These are phyloP conservation scores for Bombylius discolor DNA, from an alignment of 2,888 invertebrate species.

Conservation along the genomic window DNA sequence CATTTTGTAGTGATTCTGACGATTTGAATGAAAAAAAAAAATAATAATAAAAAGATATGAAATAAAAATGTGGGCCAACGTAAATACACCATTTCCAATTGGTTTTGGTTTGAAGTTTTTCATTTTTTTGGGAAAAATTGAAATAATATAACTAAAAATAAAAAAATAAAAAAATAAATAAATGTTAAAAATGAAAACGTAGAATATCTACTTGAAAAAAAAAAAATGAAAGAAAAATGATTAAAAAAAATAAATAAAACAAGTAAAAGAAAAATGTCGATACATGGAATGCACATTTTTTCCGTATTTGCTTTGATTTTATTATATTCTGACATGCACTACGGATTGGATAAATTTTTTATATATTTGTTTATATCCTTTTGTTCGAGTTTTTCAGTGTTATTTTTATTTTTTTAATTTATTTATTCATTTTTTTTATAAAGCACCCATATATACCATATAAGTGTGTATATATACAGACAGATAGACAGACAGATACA, in stretches of 20 bases:
- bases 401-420: slow-evolving; percentile 4
- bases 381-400: slow-evolving; percentile 4
- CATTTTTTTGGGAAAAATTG: neutral
- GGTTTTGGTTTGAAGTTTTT: neutral
- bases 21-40: neutral
- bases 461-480: slow-evolving; percentile 3
- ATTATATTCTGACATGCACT: slow-evolving; percentile 15
- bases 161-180: neutral
- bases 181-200: neutral
- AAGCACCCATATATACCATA: too few relatives aligned
- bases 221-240: neutral
- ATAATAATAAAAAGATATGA: neutral
- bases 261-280: slow-evolving; percentile 4
- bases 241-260: neutral
- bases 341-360: slow-evolving; percentile 13
- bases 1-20: neutral
- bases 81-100: neutral
- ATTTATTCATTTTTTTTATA: slow-evolving; percentile 5
- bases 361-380: slow-evolving; percentile 7
- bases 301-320: slow-evolving; percentile 15
- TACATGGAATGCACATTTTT: slow-evolving; percentile 15
- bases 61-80: neutral
- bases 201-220: neutral
- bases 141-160: neutral
- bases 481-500: slow-evolving; percentile 11